Evolutionary conservation across 2,113 vertebrate species (phyloP).

Genomic region (Struthidea cinerea): DNA sequence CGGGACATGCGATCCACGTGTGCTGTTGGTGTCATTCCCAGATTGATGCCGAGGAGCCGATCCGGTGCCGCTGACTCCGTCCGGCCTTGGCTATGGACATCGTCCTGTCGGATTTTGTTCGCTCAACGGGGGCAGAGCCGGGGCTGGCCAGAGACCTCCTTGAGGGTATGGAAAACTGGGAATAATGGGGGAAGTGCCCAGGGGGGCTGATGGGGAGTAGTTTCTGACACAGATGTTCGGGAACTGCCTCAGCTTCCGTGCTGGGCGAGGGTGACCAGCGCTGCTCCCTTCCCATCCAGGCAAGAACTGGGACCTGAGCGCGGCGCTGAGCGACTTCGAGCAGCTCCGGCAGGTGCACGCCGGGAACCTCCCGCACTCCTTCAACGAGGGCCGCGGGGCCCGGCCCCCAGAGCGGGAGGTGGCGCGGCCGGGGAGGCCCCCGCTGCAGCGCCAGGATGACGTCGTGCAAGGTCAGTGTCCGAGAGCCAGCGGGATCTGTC

Average conservation of each 20-base stretch:
- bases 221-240: accelerated
- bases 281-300: slow-evolving; percentile 64
- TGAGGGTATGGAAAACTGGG: slow-evolving; percentile 76
- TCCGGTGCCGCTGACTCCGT: not conserved
- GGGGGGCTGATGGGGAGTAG: accelerated
- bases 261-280: accelerated
- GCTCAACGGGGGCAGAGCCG: slow-evolving; percentile 96
- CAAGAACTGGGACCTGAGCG: slow-evolving; percentile 95
- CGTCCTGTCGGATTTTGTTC: slow-evolving; percentile 96
- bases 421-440: slow-evolving; percentile 69
- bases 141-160: slow-evolving; percentile 93
- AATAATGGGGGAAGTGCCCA: accelerated
- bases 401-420: slow-evolving; percentile 75
- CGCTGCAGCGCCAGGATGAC: slow-evolving; percentile 91
- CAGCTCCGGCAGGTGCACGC: slow-evolving; percentile 91
- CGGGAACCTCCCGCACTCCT: slow-evolving; percentile 77
- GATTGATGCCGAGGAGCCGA: slow-evolving; percentile 30
- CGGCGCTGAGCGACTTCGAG: slow-evolving; percentile 92
- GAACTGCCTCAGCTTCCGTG: accelerated
- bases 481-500: accelerated
- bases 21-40: not conserved
- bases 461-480: slow-evolving; percentile 82
- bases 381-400: slow-evolving; percentile 71
- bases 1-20: not conserved
- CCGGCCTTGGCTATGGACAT: slow-evolving; percentile 92